Conservation (phyloP, 2,797 vertebrate genomes). For the Myotis vivesi region DNA sequence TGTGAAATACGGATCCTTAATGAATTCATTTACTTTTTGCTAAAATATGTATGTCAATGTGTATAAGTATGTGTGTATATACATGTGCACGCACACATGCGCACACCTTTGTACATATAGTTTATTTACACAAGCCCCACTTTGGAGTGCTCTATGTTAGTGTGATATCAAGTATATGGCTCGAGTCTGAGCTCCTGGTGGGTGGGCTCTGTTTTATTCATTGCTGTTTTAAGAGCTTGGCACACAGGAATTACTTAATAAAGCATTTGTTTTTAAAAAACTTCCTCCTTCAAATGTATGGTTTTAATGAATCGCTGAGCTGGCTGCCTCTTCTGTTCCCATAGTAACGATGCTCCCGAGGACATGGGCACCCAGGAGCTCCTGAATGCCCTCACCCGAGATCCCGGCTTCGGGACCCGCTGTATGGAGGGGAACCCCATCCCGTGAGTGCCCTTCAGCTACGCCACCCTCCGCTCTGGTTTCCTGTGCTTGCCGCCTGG, state of each 20-base stretch:
- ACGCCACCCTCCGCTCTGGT: neutral
- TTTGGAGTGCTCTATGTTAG: neutral
- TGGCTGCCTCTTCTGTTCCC: constrained; percentile 53
- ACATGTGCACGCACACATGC: too few relatives aligned
- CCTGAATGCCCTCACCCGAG: constrained; percentile 86
- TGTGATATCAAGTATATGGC: neutral
- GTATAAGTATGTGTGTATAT: accelerated
- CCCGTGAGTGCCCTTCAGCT: constrained; percentile 86
- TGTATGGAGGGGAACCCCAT: constrained; percentile 93
- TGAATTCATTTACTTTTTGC: neutral
- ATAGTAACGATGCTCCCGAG: constrained; percentile 93
- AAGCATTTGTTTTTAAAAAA: neutral
- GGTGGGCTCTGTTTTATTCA: neutral
- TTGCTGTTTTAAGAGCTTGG: neutral
- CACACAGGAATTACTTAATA: neutral
- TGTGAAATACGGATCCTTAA: constrained; percentile 27
- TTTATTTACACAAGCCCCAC: neutral
- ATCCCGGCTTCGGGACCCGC: constrained; percentile 94
- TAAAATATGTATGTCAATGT: neutral
- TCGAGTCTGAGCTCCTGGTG: neutral
- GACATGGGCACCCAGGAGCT: constrained; percentile 89
- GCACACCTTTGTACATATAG: neutral
- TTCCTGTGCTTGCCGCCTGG: neutral
- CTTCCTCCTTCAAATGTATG: neutral
- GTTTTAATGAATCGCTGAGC: constrained; percentile 10